phyloP scores from a whole-genome alignment of 1,140 invertebrate genomes.

The Pinna nobilis region DNA sequence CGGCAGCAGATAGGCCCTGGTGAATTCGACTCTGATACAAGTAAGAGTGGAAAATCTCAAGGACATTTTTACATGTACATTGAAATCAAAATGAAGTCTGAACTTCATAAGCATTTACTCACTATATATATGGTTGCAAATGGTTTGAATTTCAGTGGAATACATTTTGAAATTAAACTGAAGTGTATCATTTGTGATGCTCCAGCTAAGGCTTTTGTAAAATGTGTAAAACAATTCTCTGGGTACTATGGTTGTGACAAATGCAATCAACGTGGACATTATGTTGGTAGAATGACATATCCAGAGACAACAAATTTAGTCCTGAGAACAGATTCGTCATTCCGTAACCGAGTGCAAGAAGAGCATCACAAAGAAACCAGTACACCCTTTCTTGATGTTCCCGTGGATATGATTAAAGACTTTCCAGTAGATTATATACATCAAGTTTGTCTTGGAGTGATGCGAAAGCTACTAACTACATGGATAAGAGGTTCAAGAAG shows the following conservation, averaged over 20 bases:
- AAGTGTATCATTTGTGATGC: slow-evolving; percentile 19
- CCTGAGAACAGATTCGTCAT: neutral
- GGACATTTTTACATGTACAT: too few relatives aligned
- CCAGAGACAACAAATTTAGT: neutral
- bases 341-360: neutral
- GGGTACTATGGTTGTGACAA: slow-evolving; percentile 31
- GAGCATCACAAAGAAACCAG: slow-evolving; percentile 1
- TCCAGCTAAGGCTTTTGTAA: slow-evolving; percentile 23
- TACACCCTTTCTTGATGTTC: slow-evolving; percentile 13
- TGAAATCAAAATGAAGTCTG: too few relatives aligned
- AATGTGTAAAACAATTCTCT: slow-evolving; percentile 18
- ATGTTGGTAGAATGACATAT: slow-evolving; percentile 17
- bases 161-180: neutral
- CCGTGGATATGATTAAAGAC: slow-evolving; percentile 16
- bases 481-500: slow-evolving; percentile 17
- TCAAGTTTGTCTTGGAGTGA: slow-evolving; percentile 16
- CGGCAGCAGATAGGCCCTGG: too few relatives aligned
- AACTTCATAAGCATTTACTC: too few relatives aligned
- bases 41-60: too few relatives aligned
- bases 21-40: too few relatives aligned
- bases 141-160: neutral
- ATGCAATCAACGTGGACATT: slow-evolving; percentile 6
- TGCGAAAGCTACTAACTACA: slow-evolving; percentile 1
- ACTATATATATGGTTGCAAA: too few relatives aligned
- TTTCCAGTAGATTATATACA: slow-evolving; percentile 36